phyloP scores from a whole-genome alignment of 2,888 invertebrate genomes.

The Andrena trimmerana region DNA sequence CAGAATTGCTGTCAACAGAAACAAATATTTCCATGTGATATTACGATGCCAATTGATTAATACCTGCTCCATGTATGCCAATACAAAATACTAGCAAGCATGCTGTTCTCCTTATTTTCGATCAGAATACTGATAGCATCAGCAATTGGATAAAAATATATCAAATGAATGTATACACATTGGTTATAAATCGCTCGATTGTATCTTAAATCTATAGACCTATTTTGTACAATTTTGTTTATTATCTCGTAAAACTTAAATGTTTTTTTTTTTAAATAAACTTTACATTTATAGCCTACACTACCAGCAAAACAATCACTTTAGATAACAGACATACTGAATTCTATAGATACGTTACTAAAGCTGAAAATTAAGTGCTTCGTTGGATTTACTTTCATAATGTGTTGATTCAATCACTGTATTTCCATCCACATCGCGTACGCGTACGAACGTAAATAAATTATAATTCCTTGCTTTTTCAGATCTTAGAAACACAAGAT shows the following conservation, averaged over 20 bases:
- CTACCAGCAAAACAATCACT: not conserved
- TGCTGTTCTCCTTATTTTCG: constrained; percentile 4
- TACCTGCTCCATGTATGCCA: not conserved
- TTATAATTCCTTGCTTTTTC: not conserved
- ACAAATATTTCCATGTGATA: not conserved
- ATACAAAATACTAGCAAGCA: constrained; percentile 14
- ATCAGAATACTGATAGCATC: constrained; percentile 25
- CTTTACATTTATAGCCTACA: constrained; percentile 15
- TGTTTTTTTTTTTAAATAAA: not conserved
- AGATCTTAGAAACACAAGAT: not conserved
- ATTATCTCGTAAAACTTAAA: constrained; percentile 14
- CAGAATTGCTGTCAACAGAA: constrained; percentile 7
- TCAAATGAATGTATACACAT: constrained; percentile 33
- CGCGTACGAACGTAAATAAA: not conserved
- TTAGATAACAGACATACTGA: constrained; percentile 6
- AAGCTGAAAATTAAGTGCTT: constrained; percentile 21
- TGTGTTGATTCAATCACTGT: constrained; percentile 15
- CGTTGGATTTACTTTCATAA: constrained; percentile 12
- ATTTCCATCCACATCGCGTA: constrained; percentile 22
- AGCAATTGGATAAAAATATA: constrained; percentile 31
- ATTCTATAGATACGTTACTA: constrained; percentile 8
- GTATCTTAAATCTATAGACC: constrained; percentile 34
- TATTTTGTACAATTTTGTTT: constrained; percentile 37
- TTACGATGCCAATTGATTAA: not conserved
- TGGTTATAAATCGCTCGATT: constrained; percentile 30